A percentile compares a stretch with the other conserved stretches of the same genome.
These are phyloP conservation scores for Synergus japonicus DNA, from an alignment of 2,888 invertebrate genomes.

Conservation along the genomic window DNA sequence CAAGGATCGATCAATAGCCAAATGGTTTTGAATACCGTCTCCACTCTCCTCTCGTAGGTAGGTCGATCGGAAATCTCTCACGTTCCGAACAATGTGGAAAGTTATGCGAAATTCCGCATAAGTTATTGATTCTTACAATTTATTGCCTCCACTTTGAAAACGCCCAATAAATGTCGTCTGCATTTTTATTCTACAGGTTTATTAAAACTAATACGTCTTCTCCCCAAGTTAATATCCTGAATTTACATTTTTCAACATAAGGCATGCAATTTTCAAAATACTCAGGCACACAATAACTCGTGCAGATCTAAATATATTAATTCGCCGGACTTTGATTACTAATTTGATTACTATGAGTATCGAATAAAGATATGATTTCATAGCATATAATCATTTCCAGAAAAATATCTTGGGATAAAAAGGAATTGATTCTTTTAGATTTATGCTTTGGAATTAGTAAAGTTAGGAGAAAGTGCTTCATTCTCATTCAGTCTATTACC, in stretches of 20 bases:
- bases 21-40: conserved; percentile 27
- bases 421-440: not conserved
- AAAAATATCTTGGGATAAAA: not conserved
- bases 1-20: conserved; percentile 8
- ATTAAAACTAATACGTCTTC: conserved; percentile 28
- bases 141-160: conserved; percentile 28
- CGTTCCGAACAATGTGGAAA: conserved; percentile 38
- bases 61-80: conserved; percentile 40
- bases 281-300: not conserved
- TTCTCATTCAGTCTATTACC: not conserved
- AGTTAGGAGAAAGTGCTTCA: not conserved
- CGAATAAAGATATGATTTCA: not conserved
- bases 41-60: not conserved
- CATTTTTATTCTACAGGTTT: conserved; percentile 31
- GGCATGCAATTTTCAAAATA: not conserved
- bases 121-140: conserved; percentile 38
- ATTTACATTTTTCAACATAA: not conserved
- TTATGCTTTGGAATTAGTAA: not conserved
- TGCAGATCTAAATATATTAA: too few species aligned
- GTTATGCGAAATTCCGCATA: conserved; percentile 38
- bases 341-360: too few species aligned
- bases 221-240: not conserved
- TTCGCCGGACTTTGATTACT: too few species aligned
- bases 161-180: conserved; percentile 25
- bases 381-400: not conserved